Evolutionary conservation across 2,888 invertebrate species (phyloP), one percentile per base, ranked within the genome.

Genomic region (Epinotia nisella): DNA sequence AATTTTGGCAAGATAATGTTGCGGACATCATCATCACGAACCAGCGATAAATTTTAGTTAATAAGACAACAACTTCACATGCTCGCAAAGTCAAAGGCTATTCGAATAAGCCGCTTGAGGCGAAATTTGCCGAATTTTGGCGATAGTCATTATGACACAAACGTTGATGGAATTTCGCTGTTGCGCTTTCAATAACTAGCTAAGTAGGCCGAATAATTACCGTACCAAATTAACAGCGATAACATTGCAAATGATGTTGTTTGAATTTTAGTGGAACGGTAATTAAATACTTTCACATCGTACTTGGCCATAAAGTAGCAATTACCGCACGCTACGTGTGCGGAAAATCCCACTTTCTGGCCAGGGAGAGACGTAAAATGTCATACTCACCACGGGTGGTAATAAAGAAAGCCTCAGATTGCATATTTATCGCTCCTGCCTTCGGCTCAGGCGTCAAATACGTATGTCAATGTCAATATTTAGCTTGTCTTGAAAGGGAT

Each of bases 111-210:
- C 72, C 64, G 51, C 64, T 68, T 29, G 24, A 51, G 67, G 67
- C 24, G 13, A 68, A 72, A 59, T 73, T 69, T 69, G 41, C 21
- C 55, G 55, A 73, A 73, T 69, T 68, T 73, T 59, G 64, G 11
- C 64, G 19, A 64, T 59, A 56, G 72, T 62, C 67, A 68, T 72
- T 72, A 72, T 72, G 56, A 58, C 72, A 68, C 24, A 62, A 49
- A 69, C 39, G 65, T 62, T 75, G 70, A 75, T 75, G 72, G 72
- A 62, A 65, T 70, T 72, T 75, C 73, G 66, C 41, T 75, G 75
- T 75, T 66, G 62, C 65, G 56, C 73, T 73, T 73, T 73, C 68
- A 73, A 73, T 73, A 62, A 64, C 73, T 69, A 19, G 56, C 73
- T 69, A 69, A 69, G 68, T 64, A 69, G 58, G 68, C 51, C 51